Conservation (phyloP, 2,113 vertebrate species). For the Varanus komodoensis region DNA sequence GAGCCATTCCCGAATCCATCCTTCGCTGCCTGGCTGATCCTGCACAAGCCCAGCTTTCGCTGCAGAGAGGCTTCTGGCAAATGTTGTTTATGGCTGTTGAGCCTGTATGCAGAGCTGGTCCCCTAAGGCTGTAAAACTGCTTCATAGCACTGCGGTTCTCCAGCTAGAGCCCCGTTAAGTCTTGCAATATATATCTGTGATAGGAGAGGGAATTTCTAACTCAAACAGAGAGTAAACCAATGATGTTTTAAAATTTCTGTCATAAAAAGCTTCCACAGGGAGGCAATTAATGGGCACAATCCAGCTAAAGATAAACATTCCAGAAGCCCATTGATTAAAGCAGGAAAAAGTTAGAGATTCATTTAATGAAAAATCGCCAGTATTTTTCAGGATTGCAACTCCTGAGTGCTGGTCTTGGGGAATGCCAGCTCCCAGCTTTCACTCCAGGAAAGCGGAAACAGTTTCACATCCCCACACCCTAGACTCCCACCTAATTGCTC, state of each 20-base stretch:
- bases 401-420: neutral
- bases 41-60: neutral
- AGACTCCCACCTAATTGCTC: neutral
- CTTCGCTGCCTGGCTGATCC: neutral
- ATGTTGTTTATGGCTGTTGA: slow-evolving; percentile 3
- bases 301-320: neutral
- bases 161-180: slow-evolving; percentile 6
- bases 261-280: neutral
- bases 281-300: neutral
- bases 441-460: neutral
- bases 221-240: slow-evolving; percentile 6
- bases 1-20: slow-evolving; percentile 5
- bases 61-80: slow-evolving; percentile 3
- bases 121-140: slow-evolving; percentile 27
- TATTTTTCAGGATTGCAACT: neutral
- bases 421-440: no score
- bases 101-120: slow-evolving; percentile 1
- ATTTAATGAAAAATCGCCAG: neutral
- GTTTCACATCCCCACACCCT: neutral
- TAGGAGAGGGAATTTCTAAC: neutral
- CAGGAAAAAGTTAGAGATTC: neutral
- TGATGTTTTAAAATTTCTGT: neutral
- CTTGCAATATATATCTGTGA: slow-evolving; percentile 21
- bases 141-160: slow-evolving; percentile 5
- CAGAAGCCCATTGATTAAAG: neutral